Base-by-base conservation (phyloP, 2,797 vertebrate genomes). In the Falco berigora region DNA sequence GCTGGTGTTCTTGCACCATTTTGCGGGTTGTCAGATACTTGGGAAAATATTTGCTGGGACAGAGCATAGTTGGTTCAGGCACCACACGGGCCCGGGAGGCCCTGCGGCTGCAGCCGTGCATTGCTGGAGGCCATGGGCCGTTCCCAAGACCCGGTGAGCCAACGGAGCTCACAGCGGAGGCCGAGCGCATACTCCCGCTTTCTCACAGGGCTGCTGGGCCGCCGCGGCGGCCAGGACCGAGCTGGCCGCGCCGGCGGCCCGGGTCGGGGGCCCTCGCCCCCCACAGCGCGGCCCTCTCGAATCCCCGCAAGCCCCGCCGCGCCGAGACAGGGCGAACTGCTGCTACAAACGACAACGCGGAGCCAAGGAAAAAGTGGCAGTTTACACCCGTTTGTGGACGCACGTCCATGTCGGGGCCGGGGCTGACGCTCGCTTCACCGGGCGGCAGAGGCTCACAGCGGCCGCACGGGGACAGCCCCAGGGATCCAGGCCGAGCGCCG, bases 341-440 rank as follows among this genome's bases (percentile, higher is more conserved):
- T 24, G 10, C 5, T 8, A 49, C 53, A 28, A 55, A 22, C 28
- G 1, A 38, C 30, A 10, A 20, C 40, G 42, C 42, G 15, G 42
- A 42, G 42, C 42, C 14, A 22, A 27, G 19, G 2, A 62, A 19
- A 15, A 25, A 22, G 13, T 3, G 5, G 34, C 4, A 12, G 6
- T 4, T 36, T 12, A 14, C 16, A 8, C 11, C 19, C 6, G 1
- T 52, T 19, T 36, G 27, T 13, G n/a, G 75, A 5, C 17, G 14
- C 12, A 14, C 19, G 9, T 6, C 17, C 3, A 4, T 8, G 12
- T 4, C 7, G 3, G 27, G 19, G 23, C 24, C 4, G 1, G 38
- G 61, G 18, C 38, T 3, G 2, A 21, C 5, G 17, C 34, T 5
- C 59, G 42, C 42, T 42, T 42, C 42, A 14, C 42, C 42, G 42